Evolutionary conservation across 1,140 invertebrate genomes (phyloP).

Genomic region (Pseudomyrmex concolor): DNA sequence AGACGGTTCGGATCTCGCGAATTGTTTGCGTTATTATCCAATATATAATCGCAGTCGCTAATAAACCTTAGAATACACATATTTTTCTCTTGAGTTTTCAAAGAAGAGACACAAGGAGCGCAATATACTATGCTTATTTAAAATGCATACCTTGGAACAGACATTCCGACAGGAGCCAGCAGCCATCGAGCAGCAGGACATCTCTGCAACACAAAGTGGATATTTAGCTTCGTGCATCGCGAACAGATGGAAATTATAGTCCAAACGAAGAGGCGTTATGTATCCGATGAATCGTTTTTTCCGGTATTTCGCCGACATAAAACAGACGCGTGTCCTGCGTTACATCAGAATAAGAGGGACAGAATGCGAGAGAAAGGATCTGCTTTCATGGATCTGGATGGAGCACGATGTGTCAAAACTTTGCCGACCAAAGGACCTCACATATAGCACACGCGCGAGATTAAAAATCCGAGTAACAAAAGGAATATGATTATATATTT

Average conservation of each 20-base stretch:
- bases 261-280: not conserved
- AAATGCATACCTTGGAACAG: constrained; percentile 77
- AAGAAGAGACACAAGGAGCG: not conserved
- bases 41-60: too few relatives aligned
- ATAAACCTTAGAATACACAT: too few relatives aligned
- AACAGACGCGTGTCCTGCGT: constrained; percentile 73
- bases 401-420: constrained; percentile 68
- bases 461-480: not conserved
- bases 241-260: constrained; percentile 55
- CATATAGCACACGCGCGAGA: constrained; percentile 22
- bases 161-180: constrained; percentile 78
- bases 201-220: constrained; percentile 77
- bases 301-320: constrained; percentile 56
- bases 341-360: constrained; percentile 52
- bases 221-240: constrained; percentile 16
- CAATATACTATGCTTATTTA: constrained; percentile 10
- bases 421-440: constrained; percentile 39
- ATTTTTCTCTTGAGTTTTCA: not conserved
- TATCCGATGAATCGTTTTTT: constrained; percentile 53
- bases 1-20: not conserved
- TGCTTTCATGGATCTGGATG: constrained; percentile 32
- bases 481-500: not conserved
- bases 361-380: constrained; percentile 33
- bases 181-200: constrained; percentile 77
- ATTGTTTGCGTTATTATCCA: not conserved